phyloP scores from a whole-genome alignment of 2,888 invertebrate genomes.

The Prostheceraeus crozeri region DNA sequence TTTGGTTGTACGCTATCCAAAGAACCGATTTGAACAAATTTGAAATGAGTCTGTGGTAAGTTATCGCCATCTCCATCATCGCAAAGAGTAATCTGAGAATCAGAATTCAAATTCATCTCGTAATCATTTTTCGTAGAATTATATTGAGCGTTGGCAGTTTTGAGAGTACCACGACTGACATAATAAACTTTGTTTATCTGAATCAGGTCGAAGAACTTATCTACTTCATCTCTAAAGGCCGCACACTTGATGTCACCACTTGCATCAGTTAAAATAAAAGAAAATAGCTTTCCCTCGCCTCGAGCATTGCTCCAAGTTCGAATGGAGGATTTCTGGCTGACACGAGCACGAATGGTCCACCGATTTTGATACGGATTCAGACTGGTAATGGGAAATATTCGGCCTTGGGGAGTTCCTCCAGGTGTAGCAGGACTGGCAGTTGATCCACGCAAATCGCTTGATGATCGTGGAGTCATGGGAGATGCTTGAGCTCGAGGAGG shows the following conservation, averaged over 20 bases:
- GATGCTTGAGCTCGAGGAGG: too few species aligned
- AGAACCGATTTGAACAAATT: slow-evolving; percentile 69
- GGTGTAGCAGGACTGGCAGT: slow-evolving; percentile 17
- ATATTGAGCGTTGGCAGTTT: slow-evolving; percentile 85
- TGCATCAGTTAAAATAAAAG: slow-evolving; percentile 82
- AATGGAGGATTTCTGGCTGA: slow-evolving; percentile 71
- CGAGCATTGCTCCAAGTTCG: slow-evolving; percentile 81
- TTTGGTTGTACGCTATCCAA: slow-evolving; percentile 66
- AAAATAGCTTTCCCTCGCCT: slow-evolving; percentile 87
- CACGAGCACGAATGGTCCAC: slow-evolving; percentile 84
- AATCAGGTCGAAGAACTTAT: slow-evolving; percentile 77
- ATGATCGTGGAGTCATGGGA: slow-evolving; percentile 2
- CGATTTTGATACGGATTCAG: slow-evolving; percentile 88
- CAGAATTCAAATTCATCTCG: slow-evolving; percentile 77
- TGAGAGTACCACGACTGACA: slow-evolving; percentile 74
- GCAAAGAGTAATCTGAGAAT: slow-evolving; percentile 61
- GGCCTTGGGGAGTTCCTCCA: slow-evolving; percentile 30
- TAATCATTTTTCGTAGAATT: slow-evolving; percentile 79
- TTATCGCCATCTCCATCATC: slow-evolving; percentile 58
- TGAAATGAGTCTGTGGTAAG: slow-evolving; percentile 70
- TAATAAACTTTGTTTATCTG: slow-evolving; percentile 78
- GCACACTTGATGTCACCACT: slow-evolving; percentile 86
- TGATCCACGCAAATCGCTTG: slow-evolving; percentile 1
- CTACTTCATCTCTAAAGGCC: slow-evolving; percentile 76
- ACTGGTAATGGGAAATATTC: slow-evolving; percentile 69